phyloP scores from a whole-genome alignment of 2,797 vertebrate genomes.

The Gorsachius magnificus region DNA sequence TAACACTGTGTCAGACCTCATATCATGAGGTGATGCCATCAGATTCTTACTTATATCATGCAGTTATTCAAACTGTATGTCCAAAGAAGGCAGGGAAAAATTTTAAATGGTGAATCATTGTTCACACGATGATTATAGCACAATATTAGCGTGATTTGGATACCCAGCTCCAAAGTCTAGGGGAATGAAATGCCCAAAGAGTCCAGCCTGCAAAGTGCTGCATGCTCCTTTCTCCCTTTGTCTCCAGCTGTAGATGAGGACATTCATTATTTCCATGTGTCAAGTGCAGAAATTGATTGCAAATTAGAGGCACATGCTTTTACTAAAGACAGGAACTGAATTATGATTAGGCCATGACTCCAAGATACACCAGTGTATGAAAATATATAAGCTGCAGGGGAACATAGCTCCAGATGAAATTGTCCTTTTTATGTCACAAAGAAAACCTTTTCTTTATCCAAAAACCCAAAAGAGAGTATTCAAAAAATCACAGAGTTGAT shows the following conservation, averaged over 20 bases:
- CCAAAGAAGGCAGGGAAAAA: background rate
- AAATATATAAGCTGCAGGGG: conserved; percentile 12
- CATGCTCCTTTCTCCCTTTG: background rate
- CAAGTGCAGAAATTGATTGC: background rate
- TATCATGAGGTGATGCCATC: background rate
- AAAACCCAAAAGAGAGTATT: background rate
- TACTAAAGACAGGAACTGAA: conserved; percentile 26
- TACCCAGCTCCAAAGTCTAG: background rate
- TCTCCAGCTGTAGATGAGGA: conserved; percentile 24
- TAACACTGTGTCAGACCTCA: background rate
- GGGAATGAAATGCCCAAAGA: background rate
- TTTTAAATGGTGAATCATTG: background rate
- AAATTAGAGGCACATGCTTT: conserved; percentile 46
- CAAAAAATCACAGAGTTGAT: background rate
- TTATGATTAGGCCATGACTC: conserved; percentile 24
- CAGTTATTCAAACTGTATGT: background rate
- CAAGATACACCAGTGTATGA: conserved; percentile 17
- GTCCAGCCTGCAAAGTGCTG: background rate
- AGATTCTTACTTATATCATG: background rate
- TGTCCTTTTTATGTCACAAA: conserved; percentile 17
- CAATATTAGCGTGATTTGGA: background rate
- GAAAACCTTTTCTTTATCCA: background rate
- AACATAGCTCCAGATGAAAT: background rate
- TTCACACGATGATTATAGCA: background rate
- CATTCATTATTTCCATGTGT: conserved; percentile 24